phyloP scores from a whole-genome alignment of 2,888 invertebrate genomes.

The Ormyrus rosae region DNA sequence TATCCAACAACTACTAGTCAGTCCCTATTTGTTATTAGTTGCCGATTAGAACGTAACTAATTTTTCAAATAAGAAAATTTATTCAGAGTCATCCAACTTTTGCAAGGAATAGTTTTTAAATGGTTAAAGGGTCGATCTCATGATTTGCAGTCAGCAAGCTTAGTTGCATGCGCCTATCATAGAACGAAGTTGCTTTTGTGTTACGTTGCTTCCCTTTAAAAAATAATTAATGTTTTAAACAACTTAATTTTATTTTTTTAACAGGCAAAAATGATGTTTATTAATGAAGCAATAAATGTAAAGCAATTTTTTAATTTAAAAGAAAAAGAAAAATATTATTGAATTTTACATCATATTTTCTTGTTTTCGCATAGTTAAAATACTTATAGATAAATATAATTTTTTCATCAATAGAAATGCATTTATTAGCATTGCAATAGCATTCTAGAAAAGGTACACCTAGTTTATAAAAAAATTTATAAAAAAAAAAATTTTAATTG shows the following conservation, averaged over 20 bases:
- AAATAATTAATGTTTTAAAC: constrained; percentile 43
- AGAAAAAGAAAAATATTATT: not conserved
- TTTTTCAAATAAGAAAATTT: constrained; percentile 39
- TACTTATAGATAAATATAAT: too few relatives aligned
- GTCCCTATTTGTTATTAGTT: constrained; percentile 65
- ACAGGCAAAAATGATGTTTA: too few relatives aligned
- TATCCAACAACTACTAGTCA: constrained; percentile 75
- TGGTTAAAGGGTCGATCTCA: constrained; percentile 59
- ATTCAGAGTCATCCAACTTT: constrained; percentile 46
- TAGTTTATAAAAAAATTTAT: not conserved
- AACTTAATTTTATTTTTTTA: not conserved
- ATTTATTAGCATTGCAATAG: too few relatives aligned
- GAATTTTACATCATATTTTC: not conserved
- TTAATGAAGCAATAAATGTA: not conserved
- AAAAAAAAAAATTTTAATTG: not conserved
- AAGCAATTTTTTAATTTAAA: constrained; percentile 1
- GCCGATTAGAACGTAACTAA: constrained; percentile 32
- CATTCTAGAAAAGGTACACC: too few relatives aligned
- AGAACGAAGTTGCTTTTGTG: constrained; percentile 66
- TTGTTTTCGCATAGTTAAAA: not conserved
- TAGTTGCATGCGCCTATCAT: constrained; percentile 72
- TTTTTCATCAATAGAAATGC: too few relatives aligned
- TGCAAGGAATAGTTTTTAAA: constrained; percentile 36
- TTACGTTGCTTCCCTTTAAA: constrained; percentile 64
- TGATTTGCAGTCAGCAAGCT: constrained; percentile 58